Evolutionary conservation across 2,113 vertebrate genomes (phyloP), one percentile per base, ranked within the genome.

Genomic region (Dasyornis broadbenti): DNA sequence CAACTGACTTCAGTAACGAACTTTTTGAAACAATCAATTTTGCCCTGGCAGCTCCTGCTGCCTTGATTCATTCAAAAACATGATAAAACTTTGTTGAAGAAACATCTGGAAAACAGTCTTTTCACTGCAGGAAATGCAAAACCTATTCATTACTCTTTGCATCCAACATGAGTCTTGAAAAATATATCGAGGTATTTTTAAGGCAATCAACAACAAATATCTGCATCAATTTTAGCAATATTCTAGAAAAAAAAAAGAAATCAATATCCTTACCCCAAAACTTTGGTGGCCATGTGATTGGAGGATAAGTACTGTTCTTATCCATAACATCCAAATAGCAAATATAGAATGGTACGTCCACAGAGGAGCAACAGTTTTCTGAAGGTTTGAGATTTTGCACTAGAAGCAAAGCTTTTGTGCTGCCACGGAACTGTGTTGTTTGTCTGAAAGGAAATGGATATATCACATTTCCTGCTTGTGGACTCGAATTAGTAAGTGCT

Each of bases 391-490:
- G 89, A 96, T 94, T 93, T 88, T 89, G 86, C 75, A 63, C 82
- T 71, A 95, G 91, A 97, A 94, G 89, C 91, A 96, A 91, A 89
- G 95, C 89, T 95, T 97, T 97, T 96, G 97, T 96, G 97, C 94
- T 94, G 82, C 85, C 86, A 93, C 88, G 63, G 95, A 85, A 95
- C 78, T 91, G 90, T 95, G 96, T 97, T 98, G 98, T 98, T 99
- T 98, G 97, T 98, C 98, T 98, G 97, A 98, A 98, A 98, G 99
- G 98, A 99, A 99, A 98, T 98, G 98, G 98, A 98, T 97, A 98
- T 98, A 98, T 99, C 98, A 98, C 96, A 60, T 98, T 99, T 99
- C 99, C 99, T 99, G 99, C 98, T 98, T 98, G 98, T 98, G 98
- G 98, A 98, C 98, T 98, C 96, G 96, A 99, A 99, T 98, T 99